phyloP scores from a whole-genome alignment of 2,888 invertebrate genomes.

The Erannis defoliaria region DNA sequence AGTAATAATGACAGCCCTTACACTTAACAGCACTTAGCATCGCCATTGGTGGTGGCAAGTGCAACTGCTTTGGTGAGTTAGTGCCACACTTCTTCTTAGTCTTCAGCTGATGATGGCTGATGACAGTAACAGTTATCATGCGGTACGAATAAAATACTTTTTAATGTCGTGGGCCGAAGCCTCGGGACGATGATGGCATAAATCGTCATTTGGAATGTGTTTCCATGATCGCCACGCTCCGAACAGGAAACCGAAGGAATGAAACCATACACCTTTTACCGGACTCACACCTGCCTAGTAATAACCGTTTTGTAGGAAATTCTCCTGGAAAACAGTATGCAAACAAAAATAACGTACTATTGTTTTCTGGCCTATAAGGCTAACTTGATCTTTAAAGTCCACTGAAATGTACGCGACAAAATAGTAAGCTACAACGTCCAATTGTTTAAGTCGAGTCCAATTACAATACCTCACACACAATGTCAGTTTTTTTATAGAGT shows the following conservation, averaged over 20 bases:
- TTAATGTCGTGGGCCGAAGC: too few species aligned
- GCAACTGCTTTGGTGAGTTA: too few species aligned
- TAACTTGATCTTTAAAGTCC: not conserved
- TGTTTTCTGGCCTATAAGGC: constrained; percentile 4
- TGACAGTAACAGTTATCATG: too few species aligned
- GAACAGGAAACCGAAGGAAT: constrained; percentile 34
- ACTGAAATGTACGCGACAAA: not conserved
- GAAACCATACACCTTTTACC: constrained; percentile 23
- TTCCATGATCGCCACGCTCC: constrained; percentile 33
- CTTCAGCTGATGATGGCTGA: too few species aligned
- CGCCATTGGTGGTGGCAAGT: too few species aligned
- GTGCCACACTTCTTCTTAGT: too few species aligned
- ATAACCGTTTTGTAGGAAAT: constrained; percentile 12
- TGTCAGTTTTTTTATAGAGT: too few species aligned
- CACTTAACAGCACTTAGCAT: too few species aligned
- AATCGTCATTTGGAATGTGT: constrained; percentile 19
- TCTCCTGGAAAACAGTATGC: not conserved
- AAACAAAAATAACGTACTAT: constrained; percentile 7
- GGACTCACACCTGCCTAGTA: constrained; percentile 11
- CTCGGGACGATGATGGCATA: too few species aligned
- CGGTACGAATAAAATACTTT: too few species aligned
- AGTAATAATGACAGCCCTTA: too few species aligned
- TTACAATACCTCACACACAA: too few species aligned
- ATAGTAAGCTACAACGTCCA: not conserved
- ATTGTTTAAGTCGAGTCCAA: not conserved